phyloP scores from a whole-genome alignment of 2,888 invertebrate species.

The Synergus umbraculus region DNA sequence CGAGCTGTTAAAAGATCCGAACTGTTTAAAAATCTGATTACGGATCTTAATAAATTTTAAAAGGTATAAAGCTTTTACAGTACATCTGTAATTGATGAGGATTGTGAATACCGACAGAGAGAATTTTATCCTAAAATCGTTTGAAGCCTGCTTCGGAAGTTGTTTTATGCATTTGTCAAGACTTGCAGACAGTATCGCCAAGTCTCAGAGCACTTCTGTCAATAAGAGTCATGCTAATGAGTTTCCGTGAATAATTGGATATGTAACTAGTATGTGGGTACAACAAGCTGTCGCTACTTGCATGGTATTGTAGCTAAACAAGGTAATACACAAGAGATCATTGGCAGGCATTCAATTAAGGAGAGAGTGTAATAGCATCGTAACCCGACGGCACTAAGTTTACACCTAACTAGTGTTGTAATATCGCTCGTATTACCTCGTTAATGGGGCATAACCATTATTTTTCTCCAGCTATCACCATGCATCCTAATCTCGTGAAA shows the following conservation, averaged over 20 bases:
- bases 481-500: background rate
- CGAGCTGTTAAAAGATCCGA: too few relatives aligned
- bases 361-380: conserved; percentile 19
- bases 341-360: conserved; percentile 38
- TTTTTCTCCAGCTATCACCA: background rate
- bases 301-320: conserved; percentile 6
- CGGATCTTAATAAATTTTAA: too few relatives aligned
- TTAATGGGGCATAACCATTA: background rate
- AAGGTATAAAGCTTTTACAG: too few relatives aligned
- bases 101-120: background rate
- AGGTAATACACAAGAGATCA: conserved; percentile 37
- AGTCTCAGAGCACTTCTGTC: conserved; percentile 17
- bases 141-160: background rate
- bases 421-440: background rate
- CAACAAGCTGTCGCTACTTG: conserved; percentile 30
- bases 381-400: conserved; percentile 34
- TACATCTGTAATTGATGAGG: background rate
- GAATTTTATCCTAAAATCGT: background rate
- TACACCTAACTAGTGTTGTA: background rate
- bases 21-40: too few relatives aligned
- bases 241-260: conserved; percentile 48
- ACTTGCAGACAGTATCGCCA: background rate
- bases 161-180: background rate
- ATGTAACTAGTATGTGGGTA: conserved; percentile 44
- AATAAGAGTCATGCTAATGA: conserved; percentile 51